Evolutionary conservation across 2,113 vertebrate species (phyloP).

Genomic region (Pogona vitticeps): DNA sequence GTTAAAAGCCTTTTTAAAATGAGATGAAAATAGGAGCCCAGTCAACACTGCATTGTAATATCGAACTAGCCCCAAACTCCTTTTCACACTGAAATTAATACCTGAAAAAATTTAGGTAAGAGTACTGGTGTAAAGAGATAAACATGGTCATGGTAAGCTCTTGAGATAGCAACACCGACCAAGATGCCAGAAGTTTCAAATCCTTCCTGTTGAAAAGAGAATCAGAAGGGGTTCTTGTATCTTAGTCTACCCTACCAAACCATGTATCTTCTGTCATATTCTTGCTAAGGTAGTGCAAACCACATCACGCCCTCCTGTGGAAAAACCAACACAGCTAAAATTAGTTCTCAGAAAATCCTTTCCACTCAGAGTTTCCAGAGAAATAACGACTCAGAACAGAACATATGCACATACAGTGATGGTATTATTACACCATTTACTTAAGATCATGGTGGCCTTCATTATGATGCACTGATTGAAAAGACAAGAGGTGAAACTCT

Average conservation of each 20-base stretch:
- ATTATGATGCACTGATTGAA: not conserved
- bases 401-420: not conserved
- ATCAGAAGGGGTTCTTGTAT: not conserved
- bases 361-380: slow-evolving; percentile 1
- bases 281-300: slow-evolving; percentile 7
- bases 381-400: not conserved
- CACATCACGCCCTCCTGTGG: not conserved
- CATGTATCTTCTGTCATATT: not conserved
- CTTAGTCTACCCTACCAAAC: accelerated
- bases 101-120: no score
- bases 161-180: no score
- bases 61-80: not conserved
- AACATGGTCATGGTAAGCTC: not conserved
- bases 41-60: not conserved
- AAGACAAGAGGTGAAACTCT: not conserved
- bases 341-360: not conserved
- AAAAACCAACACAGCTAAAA: slow-evolving; percentile 21
- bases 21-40: not conserved
- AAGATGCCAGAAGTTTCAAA: not conserved
- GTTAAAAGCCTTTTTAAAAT: no score
- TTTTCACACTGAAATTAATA: not conserved
- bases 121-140: not conserved
- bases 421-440: not conserved
- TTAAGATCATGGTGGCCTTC: accelerated
- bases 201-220: not conserved